Base-by-base conservation (phyloP, 2,797 vertebrate genomes). In the Leuciscus waleckii region DNA sequence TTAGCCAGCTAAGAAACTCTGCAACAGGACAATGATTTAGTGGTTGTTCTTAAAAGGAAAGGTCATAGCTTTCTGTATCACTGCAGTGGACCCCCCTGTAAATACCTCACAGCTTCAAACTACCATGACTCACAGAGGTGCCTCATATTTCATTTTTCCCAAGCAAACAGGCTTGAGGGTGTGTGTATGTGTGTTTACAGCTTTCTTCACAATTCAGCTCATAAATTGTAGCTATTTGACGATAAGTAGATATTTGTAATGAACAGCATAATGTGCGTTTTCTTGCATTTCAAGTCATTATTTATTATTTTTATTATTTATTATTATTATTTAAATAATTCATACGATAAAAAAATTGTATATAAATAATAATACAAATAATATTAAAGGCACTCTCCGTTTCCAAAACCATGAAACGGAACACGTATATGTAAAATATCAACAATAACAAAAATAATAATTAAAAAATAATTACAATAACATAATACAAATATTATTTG, bases 11-110 rank as follows among this genome's bases (percentile, higher is more conserved):
- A 89, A 88, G 92, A 91, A 92, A 91, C 88, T 78, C 90, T 90
- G 91, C 84, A 26, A 89, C 87, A 85, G 89, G 93, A 94, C 93
- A 95, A 88, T 95, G 95, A 95, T 95, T 89, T 93, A 95, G 94
- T 93, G 90, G 77, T 87, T 65, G 29, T 86, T 91, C 89, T 91
- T 89, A 85, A 85, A 77, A 77, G 79, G 89, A 95, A 95, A 95
- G 94, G 94, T 95, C 94, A 93, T 78, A 90, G 90, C 91, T 93
- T 92, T 90, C 91, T 92, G 90, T 92, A 89, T 88, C 89, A 88
- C 88, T 82, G 87, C 32, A 39, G 87, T 86, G 91, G 93, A 93
- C 92, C 93, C 89, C 92, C 93, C 78, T 75, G 87, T 67, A 90
- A 87, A 90, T 87, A 88, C 87, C 83, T 87, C 79, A 63, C 85